Base-by-base conservation (phyloP, 1,140 invertebrate species). In the Ips nitidus region DNA sequence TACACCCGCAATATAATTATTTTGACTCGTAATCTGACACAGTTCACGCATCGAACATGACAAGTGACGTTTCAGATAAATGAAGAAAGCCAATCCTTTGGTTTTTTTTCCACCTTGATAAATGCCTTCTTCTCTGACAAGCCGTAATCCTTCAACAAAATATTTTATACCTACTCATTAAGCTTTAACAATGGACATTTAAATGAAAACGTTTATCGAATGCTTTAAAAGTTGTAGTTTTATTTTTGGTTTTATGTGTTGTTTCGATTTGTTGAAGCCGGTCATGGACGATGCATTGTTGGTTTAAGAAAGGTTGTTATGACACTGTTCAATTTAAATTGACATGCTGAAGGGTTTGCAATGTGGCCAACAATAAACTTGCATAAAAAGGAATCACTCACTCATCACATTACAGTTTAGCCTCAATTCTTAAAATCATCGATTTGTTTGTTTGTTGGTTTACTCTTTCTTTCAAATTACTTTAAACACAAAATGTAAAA, bases 11-110 rank as follows among this genome's bases (percentile, higher is more conserved):
- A n/a, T 41, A 38, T 64, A 64, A 64, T 64, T 64, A 64, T 64
- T 64, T 64, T 64, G 61, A 53, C 61, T 41, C 4, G 47, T 64
- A 64, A 64, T 64, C 47, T 53, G 61, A 64, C 61, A 64, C 61
- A 64, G 47, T 52, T 39, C 61, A 52, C 47, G 61, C 36, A 64
- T 39, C 61, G 61, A 37, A 64, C 42, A 64, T 53, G 61, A 64
- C 61, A 64, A 53, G 61, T 52, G 61, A 52, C 47, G 41, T 53
- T 2, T 36, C 3, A 50, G 43, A 64, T 38, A 64, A 64, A 64
- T 64, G 52, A 64, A 64, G 38, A 53, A 52, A 53, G 3, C 47
- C 52, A 40, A 64, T 39, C 52, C 6, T 64, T 7, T 39, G 52
- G 36, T 64, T 64, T 47, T 7, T 64, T 50, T 61, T 61, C 38